Conservation (phyloP, 1,140 invertebrate genomes). For the Luehdorfia chinensis region DNA sequence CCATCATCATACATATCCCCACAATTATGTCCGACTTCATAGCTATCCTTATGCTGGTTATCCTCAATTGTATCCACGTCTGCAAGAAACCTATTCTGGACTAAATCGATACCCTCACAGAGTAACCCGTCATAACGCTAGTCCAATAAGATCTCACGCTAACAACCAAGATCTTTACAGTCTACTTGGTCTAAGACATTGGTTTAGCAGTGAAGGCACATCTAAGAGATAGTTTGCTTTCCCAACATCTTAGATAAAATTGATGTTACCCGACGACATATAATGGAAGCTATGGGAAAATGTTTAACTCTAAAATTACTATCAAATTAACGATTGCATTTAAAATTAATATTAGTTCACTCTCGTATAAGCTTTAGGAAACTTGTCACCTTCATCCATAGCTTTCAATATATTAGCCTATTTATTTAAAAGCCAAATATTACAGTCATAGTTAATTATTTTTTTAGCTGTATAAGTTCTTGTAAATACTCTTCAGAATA, state of each 20-base stretch:
- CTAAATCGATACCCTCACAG: conserved; percentile 46
- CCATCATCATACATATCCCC: conserved; percentile 66
- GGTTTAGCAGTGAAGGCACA: conserved; percentile 66
- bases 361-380: conserved; percentile 16
- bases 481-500: conserved; percentile 64
- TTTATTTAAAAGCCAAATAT: conserved; percentile 76
- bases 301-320: conserved; percentile 27
- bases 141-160: conserved; percentile 40
- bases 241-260: conserved; percentile 38
- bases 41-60: conserved; percentile 35
- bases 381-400: conserved; percentile 43
- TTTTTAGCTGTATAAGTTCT: conserved; percentile 67
- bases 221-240: conserved; percentile 63
- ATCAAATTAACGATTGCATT: conserved; percentile 18
- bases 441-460: conserved; percentile 72
- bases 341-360: conserved; percentile 16
- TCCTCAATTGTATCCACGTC: conserved; percentile 23
- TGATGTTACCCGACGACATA: conserved; percentile 74
- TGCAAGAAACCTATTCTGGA: conserved; percentile 41
- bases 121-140: conserved; percentile 37
- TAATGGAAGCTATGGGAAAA: conserved; percentile 68
- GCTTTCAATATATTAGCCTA: conserved; percentile 73
- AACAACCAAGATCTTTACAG: conserved; percentile 63
- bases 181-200: conserved; percentile 63
- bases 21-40: conserved; percentile 48